Evolutionary conservation across 2,888 invertebrate genomes (phyloP).

Genomic region (Melitaea athalia): DNA sequence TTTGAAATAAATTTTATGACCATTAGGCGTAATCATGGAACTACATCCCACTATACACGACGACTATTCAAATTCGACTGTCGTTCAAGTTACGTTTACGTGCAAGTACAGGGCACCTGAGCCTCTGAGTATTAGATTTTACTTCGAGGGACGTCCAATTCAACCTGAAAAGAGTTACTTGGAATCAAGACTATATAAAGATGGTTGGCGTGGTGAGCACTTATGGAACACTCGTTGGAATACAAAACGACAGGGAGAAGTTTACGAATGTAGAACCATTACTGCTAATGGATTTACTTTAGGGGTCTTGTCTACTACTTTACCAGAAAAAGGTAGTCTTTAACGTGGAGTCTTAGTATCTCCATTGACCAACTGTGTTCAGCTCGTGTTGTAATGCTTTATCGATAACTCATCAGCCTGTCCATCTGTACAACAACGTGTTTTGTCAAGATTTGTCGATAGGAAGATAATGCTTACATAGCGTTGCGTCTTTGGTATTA

Average conservation of each 20-base stretch:
- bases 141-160: constrained; percentile 56
- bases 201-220: constrained; percentile 68
- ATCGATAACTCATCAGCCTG: constrained; percentile 18
- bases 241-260: constrained; percentile 52
- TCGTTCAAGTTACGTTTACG: constrained; percentile 57
- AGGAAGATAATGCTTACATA: neutral
- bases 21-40: constrained; percentile 73
- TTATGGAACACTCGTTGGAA: constrained; percentile 62
- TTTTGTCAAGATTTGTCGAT: neutral
- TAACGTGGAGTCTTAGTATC: constrained; percentile 21
- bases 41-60: constrained; percentile 66
- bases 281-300: constrained; percentile 62
- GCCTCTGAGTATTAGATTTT: constrained; percentile 68
- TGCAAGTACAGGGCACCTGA: constrained; percentile 73
- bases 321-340: constrained; percentile 61
- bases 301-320: constrained; percentile 65
- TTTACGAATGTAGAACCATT: constrained; percentile 68
- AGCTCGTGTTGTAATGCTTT: constrained; percentile 30
- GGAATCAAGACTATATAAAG: constrained; percentile 55
- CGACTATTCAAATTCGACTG: constrained; percentile 43
- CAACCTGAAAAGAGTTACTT: constrained; percentile 53
- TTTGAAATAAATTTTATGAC: constrained; percentile 32
- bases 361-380: constrained; percentile 29
- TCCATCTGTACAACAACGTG: constrained; percentile 10
- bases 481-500: constrained; percentile 9